Evolutionary conservation across 1,140 invertebrate species (phyloP).

Genomic region (Helicoverpa zea): DNA sequence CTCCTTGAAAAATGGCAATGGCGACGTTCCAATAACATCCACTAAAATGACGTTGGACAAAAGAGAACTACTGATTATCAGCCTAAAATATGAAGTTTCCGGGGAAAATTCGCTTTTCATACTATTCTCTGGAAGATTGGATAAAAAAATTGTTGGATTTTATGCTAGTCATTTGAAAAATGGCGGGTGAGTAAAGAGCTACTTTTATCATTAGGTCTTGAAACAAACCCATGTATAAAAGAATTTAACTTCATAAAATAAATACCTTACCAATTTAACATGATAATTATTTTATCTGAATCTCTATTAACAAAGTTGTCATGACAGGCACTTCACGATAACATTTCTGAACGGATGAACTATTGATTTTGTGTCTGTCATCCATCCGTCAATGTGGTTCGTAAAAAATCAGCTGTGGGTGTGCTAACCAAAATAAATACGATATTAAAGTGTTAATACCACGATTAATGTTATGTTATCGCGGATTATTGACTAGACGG

Average conservation of each 20-base stretch:
- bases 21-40: conserved; percentile 53
- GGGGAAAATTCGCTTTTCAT: conserved; percentile 64
- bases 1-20: conserved; percentile 54
- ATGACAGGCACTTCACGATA: too few species aligned
- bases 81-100: conserved; percentile 57
- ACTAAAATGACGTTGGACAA: conserved; percentile 54
- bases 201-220: background rate
- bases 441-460: background rate
- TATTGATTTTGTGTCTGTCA: too few species aligned
- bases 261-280: too few species aligned
- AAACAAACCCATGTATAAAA: background rate
- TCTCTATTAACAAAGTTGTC: too few species aligned
- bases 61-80: conserved; percentile 70
- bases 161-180: conserved; percentile 77
- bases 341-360: too few species aligned
- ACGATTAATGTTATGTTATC: background rate
- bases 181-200: conserved; percentile 70
- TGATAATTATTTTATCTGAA: too few species aligned
- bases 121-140: conserved; percentile 71
- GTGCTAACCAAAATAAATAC: background rate
- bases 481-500: conserved; percentile 6
- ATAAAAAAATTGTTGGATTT: conserved; percentile 77
- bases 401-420: conserved; percentile 12
- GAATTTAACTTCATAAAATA: too few species aligned
- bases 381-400: too few species aligned